Evolutionary conservation across 2,113 vertebrate species (phyloP).

Genomic region (Illadopsis cleaveri): DNA sequence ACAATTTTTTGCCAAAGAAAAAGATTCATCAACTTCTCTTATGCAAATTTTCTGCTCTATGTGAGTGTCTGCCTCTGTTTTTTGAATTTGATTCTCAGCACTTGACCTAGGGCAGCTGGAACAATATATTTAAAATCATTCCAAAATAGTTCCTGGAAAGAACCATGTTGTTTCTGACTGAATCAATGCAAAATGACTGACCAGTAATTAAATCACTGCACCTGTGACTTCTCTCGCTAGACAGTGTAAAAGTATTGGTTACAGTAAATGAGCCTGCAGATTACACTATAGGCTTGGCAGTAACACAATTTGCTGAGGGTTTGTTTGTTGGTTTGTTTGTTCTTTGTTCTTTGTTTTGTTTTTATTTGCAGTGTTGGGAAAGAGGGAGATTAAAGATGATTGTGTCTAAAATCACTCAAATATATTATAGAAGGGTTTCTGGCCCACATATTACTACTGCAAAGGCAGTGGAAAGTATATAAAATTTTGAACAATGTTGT

Average conservation of each 20-base stretch:
- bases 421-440: background rate
- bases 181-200: background rate
- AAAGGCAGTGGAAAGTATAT: background rate
- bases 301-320: rapidly evolving
- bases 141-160: background rate
- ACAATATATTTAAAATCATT: background rate
- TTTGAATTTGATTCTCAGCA: background rate
- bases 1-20: background rate
- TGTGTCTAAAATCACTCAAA: background rate
- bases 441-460: background rate
- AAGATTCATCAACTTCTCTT: background rate
- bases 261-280: background rate
- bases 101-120: background rate
- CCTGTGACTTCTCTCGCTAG: background rate
- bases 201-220: background rate
- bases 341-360: too few species aligned
- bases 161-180: background rate
- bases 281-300: background rate
- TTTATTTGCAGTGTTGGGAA: background rate
- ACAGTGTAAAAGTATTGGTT: background rate
- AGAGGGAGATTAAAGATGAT: background rate
- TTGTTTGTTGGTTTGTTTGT: too few species aligned
- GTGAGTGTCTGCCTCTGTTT: background rate
- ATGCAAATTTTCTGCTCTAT: background rate
- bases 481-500: background rate